Evolutionary conservation across 2,888 invertebrate species (phyloP).

Genomic region (Caenorhabditis panamensis): DNA sequence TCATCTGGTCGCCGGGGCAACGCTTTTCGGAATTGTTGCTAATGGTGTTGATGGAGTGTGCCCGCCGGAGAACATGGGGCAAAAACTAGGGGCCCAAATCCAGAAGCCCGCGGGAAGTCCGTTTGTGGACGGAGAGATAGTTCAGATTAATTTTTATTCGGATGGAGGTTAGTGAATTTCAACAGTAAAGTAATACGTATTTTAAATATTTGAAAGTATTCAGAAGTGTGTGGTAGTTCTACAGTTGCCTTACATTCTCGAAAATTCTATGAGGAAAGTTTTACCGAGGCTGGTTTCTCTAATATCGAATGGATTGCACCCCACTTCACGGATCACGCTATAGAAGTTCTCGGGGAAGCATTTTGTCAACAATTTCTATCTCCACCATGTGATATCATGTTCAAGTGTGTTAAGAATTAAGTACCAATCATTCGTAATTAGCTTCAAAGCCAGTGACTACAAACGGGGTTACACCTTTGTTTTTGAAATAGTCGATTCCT

Average conservation of each 20-base stretch:
- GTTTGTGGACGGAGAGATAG: slow-evolving; percentile 57
- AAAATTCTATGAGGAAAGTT: slow-evolving; percentile 48
- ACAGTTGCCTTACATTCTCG: slow-evolving; percentile 54
- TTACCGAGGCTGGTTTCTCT: slow-evolving; percentile 38
- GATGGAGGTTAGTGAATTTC: slow-evolving; percentile 30
- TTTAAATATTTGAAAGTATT: background rate
- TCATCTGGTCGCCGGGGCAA: slow-evolving; percentile 29
- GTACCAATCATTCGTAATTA: background rate
- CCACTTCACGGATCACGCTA: slow-evolving; percentile 49
- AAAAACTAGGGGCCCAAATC: slow-evolving; percentile 50
- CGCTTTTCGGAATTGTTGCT: slow-evolving; percentile 43
- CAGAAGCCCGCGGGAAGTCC: slow-evolving; percentile 9
- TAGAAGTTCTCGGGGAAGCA: slow-evolving; percentile 27
- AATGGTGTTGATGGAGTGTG: slow-evolving; percentile 54
- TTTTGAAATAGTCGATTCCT: background rate
- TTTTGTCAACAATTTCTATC: slow-evolving; percentile 48
- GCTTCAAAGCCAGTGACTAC: background rate
- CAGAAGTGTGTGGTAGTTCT: slow-evolving; percentile 50
- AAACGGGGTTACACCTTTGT: background rate
- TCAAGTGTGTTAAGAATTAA: slow-evolving; percentile 36
- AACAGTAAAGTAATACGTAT: background rate
- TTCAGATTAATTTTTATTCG: slow-evolving; percentile 48
- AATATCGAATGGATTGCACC: slow-evolving; percentile 56
- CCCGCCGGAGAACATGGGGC: slow-evolving; percentile 41
- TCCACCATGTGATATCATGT: slow-evolving; percentile 56